Conservation (phyloP, 2,113 vertebrate genomes). For the Cyanoderma ruficeps region DNA sequence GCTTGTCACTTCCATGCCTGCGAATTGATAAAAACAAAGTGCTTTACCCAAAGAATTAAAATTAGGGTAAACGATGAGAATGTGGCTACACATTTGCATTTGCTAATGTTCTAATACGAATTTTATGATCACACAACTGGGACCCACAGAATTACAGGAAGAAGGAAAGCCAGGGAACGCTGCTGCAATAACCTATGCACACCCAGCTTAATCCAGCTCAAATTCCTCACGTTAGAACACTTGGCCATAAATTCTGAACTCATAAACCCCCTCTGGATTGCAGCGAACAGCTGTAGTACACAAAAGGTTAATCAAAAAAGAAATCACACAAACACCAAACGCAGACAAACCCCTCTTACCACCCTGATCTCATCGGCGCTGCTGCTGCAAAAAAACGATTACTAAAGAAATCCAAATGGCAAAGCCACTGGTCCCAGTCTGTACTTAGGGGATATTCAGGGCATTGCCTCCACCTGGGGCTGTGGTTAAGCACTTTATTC, state of each 20-base stretch:
- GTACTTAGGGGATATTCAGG: not conserved
- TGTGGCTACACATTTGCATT: not conserved
- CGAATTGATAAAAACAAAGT: not conserved
- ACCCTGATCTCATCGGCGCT: not conserved
- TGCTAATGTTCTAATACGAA: not conserved
- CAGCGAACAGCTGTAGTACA: not conserved
- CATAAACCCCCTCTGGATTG: not conserved
- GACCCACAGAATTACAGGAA: not conserved
- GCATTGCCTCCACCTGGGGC: constrained; percentile 1
- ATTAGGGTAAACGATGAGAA: not conserved
- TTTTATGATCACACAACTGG: not conserved
- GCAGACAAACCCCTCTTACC: not conserved
- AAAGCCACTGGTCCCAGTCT: not conserved
- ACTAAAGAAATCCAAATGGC: not conserved
- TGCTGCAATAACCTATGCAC: not conserved
- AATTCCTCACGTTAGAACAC: not conserved
- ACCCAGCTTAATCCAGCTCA: not conserved
- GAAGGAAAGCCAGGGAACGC: not conserved
- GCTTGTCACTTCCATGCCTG: constrained; percentile 5
- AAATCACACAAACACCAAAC: not conserved
- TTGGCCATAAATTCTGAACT: not conserved
- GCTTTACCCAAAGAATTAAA: constrained; percentile 4
- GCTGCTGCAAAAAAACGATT: not conserved
- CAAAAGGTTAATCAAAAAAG: constrained; percentile 17
- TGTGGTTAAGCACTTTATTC: not conserved